Evolutionary conservation across 2,888 invertebrate species (phyloP), one percentile per base, ranked within the genome.

Genomic region (Agapostemon virescens): DNA sequence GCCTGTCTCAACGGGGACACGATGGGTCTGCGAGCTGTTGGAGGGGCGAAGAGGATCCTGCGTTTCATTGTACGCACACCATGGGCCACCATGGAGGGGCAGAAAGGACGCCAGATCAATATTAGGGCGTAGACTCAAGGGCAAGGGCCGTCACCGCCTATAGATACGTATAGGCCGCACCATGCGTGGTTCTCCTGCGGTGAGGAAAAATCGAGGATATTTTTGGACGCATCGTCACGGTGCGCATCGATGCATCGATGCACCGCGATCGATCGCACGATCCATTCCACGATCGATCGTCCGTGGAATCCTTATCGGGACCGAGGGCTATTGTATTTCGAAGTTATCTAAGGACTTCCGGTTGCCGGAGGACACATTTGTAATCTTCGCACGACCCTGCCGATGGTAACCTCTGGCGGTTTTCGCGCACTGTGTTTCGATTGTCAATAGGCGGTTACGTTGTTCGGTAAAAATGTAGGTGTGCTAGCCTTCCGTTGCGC

Each of bases 91-190:
- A 70, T 83, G 86, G 88, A 84, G 89, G 88, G 87, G 87, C 84
- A 85, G 83, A 84, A 85, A 87, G 89, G 84, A 87, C 85, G 86
- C 84, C 85, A 86, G 90, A 91, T 91, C 91, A 90, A 91, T 91
- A 91, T 91, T 91, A 89, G 91, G 90, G 90, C 89, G 90, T 89
- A 88, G 90, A 90, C 90, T 89, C 89, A 89, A 90, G 90, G 91
- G 89, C 89, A 90, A 89, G 88, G 90, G 88, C 88, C 88, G 88
- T 78, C 79, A 69, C 74, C 82, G 85, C 75, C 83, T 79, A 40
- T 69, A 63, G 7, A 17, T 33, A 66, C 15, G 30, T 23, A 13
- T 20, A 26, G 20, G 36, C 30, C 30, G 64, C 55, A 33, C 11
- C 52, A 30, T 66, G 40, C 30, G 68, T 17, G 13, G 20, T 13